Evolutionary conservation across 2,888 invertebrate genomes (phyloP), one percentile per base, ranked within the genome.

Genomic region (Amorpha juglandis): DNA sequence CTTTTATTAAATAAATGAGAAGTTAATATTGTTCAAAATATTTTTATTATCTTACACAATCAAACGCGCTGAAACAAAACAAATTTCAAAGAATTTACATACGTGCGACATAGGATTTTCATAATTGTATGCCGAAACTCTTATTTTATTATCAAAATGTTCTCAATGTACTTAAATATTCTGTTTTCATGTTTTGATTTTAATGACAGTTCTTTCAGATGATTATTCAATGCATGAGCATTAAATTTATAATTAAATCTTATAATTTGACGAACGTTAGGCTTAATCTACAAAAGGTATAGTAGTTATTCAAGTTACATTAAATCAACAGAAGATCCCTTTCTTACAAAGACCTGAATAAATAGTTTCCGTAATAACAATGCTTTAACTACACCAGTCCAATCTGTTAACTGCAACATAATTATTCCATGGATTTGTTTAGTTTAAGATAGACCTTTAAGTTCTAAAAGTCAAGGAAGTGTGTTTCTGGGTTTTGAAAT

Each of bases 51-150:
- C n/a, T n/a, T 42, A 19, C 19, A 58, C 38, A 38, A 58, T 42
- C 11, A 19, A 42, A 11, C 19, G 12, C 38, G 42, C 12, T 38
- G 38, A 58, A 58, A 58, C 19, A 58, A 42, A 42, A 58, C 19
- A 42, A 58, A 58, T 55, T 1, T 55, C 9, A 12, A 58, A 38
- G 58, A 58, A 42, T 58, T 58, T 58, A 58, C 58, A 58, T 55
- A 55, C 38, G 55, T 35, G 16, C n/a, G 11, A 16, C 19, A 42
- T 16, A 16, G 35, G n/a, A 42, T 19, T 16, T 38, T 38, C 55
- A 16, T 58, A 58, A 58, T 38, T 0, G 19, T 38, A 38, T 58
- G 11, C 58, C 33, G 1, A 12, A 52, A 58, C 38, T 38, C 11
- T 58, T 58, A 11, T n/a, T 42, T 42, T 58, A 35, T 35, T 8